These are phyloP conservation scores for Drosophila algonquin DNA, from an alignment of 2,888 invertebrate species.

Conservation along the genomic window DNA sequence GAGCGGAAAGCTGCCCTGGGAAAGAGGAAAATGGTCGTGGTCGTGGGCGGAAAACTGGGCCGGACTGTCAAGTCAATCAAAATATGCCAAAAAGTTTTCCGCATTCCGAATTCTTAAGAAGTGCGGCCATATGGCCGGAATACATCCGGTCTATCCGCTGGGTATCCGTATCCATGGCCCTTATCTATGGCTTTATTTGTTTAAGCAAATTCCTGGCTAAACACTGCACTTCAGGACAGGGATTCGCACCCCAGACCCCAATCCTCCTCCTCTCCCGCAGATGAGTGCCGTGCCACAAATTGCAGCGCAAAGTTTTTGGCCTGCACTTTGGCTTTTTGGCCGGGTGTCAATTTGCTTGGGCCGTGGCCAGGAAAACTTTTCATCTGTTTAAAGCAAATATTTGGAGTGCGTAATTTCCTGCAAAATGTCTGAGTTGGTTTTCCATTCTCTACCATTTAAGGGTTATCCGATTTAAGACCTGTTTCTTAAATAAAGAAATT, in stretches of 20 bases:
- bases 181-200: constrained; percentile 59
- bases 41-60: constrained; percentile 8
- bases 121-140: constrained; percentile 44
- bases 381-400: constrained; percentile 61
- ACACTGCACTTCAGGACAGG: constrained; percentile 50
- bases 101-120: constrained; percentile 37
- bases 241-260: background rate
- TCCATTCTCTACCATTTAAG: no score
- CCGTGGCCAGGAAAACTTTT: constrained; percentile 65
- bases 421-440: constrained; percentile 63
- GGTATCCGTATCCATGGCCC: constrained; percentile 40
- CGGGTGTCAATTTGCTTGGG: constrained; percentile 69
- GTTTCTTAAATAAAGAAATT: background rate
- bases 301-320: constrained; percentile 70
- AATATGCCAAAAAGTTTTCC: constrained; percentile 65
- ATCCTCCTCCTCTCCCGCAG: background rate
- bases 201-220: constrained; percentile 72
- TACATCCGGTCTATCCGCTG: constrained; percentile 1
- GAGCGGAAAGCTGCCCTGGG: constrained; percentile 7
- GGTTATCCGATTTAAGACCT: no score
- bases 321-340: constrained; percentile 56
- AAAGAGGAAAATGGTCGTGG: constrained; percentile 7
- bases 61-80: constrained; percentile 73
- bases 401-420: constrained; percentile 70
- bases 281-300: constrained; percentile 54